Evolutionary conservation across 2,888 invertebrate genomes (phyloP), one percentile per base, ranked within the genome.

Genomic region (Argynnis bischoffii): DNA sequence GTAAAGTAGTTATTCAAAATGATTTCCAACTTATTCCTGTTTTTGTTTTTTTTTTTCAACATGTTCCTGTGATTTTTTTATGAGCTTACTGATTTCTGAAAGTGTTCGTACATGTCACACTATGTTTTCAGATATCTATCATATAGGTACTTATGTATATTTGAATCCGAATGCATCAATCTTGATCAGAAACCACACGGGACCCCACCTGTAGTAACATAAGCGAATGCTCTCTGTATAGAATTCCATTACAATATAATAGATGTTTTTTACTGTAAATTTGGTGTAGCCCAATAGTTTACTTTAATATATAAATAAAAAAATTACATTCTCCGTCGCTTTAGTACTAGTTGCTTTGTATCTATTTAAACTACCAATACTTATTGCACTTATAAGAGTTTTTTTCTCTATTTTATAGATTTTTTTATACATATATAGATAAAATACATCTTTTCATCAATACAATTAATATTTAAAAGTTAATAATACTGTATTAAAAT

Each of bases 161-260:
- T 66, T 67, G 55, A 66, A 67, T 66, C 48, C 63, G 59, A 79
- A 83, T 81, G 81, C 88, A 89, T 90, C 88, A 87, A 90, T 89
- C 89, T 90, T 86, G 84, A 85, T 89, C 89, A 86, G 79, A 78
- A 83, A 80, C 81, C 87, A 75, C 84, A 68, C 72, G 84, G 86
- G 87, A 83, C 69, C 74, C 77, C 74, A 73, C 76, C 80, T 79
- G 75, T 74, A 74, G 63, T 75, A 77, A 79, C 81, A 80, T 77
- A 80, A 77, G 79, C 80, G 75, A 75, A 78, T 77, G 78, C 75
- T 77, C 75, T 76, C 78, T 77, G 76, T 74, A 82, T 80, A 78
- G 80, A 78, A 83, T 82, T 81, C 78, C 83, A 77, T 81, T 64
- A 82, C 81, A 53, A 56, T 64, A 26, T 26, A 48, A 56, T 66